Percentiles rank a stretch among this genome's conserved stretches.
Conservation (phyloP, 2,113 vertebrate species). For the Condylura cristata region DNA sequence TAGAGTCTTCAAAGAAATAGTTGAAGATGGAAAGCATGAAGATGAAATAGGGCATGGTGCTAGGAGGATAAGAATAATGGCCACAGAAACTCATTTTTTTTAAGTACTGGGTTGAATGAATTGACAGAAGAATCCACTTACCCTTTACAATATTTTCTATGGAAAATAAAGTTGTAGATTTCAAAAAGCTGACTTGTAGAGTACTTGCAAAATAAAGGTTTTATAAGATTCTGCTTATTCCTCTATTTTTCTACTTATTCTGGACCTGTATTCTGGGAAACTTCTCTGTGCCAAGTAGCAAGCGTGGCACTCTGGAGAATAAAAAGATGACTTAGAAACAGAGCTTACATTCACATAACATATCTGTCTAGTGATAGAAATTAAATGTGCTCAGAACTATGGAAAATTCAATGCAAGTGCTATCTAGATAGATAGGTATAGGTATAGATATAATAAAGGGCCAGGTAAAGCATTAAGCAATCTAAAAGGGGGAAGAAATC, state of each 20-base stretch:
- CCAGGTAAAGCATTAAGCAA: not conserved
- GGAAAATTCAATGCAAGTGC: not conserved
- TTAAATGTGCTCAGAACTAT: not conserved
- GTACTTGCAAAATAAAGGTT: not conserved
- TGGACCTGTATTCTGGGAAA: not conserved
- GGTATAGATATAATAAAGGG: not conserved
- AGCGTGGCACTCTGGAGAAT: not conserved
- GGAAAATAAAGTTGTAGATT: not conserved
- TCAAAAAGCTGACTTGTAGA: not conserved
- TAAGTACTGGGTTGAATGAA: not conserved
- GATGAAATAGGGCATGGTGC: not conserved
- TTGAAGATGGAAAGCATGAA: not conserved
- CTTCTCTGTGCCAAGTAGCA: not conserved
- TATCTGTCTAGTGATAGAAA: not conserved
- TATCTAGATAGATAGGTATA: too few relatives aligned
- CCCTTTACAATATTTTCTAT: not conserved
- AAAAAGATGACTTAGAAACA: constrained; percentile 7
- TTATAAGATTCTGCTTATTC: not conserved
- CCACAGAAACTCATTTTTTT: not conserved
- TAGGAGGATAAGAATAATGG: not conserved
- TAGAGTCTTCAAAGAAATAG: not conserved
- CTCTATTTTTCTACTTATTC: not conserved
- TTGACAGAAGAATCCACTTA: not conserved
- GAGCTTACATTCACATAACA: not conserved
- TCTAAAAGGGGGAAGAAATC: not conserved